These are phyloP conservation scores for Diglossa cyanea DNA, from an alignment of 2,797 vertebrate genomes.

Conservation along the genomic window DNA sequence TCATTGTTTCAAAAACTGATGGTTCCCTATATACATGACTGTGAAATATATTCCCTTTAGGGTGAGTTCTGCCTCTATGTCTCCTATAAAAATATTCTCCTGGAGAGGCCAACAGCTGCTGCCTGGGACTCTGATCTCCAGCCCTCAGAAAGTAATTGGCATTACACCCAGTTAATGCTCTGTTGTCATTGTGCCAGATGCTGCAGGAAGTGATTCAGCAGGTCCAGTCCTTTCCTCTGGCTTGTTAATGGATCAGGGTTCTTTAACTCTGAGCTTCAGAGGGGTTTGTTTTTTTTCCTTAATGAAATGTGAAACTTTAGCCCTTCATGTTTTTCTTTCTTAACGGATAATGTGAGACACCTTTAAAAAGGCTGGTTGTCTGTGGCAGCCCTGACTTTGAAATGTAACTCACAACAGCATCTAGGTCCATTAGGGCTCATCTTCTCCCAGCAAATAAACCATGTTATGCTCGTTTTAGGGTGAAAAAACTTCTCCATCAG, in stretches of 20 bases:
- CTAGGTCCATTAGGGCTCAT: not conserved
- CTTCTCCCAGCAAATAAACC: not conserved
- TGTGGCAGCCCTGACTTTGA: not conserved
- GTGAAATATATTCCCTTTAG: not conserved
- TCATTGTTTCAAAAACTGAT: not conserved
- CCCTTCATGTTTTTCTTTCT: not conserved
- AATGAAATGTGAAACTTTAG: not conserved
- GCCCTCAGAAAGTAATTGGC: not conserved
- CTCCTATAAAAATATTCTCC: not conserved
- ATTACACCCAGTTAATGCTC: not conserved
- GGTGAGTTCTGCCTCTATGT: not conserved
- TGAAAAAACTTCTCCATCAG: not conserved
- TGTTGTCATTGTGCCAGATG: not conserved
- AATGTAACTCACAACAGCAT: not conserved
- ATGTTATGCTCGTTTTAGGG: not conserved
- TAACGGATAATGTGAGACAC: not conserved
- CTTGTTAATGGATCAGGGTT: not conserved
- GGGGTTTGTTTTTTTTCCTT: rapidly evolving
- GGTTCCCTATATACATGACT: not conserved
- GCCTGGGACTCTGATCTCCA: not conserved
- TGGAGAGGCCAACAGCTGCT: not conserved
- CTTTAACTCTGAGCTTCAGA: not conserved
- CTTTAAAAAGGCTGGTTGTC: not conserved
- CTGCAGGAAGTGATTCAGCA: conserved; percentile 49
- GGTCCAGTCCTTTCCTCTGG: not conserved